Conservation (phyloP, 2,888 invertebrate genomes). For the Himalopsyche kuldschensis region DNA sequence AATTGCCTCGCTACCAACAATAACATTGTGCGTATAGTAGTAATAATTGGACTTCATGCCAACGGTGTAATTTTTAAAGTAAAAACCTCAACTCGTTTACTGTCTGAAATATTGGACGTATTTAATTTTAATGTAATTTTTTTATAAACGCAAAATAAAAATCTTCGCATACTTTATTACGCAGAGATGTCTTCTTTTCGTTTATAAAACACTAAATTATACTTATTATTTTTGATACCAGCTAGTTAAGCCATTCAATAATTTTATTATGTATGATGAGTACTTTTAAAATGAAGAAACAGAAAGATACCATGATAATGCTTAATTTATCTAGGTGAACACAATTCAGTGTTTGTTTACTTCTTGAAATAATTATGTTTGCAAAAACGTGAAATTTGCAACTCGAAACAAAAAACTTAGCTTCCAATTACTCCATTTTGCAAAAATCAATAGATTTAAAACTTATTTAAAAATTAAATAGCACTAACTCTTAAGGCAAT, state of each 20-base stretch:
- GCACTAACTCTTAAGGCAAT: too few relatives aligned
- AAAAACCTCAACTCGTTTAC: neutral
- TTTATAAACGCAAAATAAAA: neutral
- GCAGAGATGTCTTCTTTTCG: neutral
- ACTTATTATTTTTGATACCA: neutral
- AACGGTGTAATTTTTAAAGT: neutral
- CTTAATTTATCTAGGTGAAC: too few relatives aligned
- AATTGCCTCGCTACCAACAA: slow-evolving; percentile 6
- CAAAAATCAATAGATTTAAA: too few relatives aligned
- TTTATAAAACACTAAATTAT: neutral
- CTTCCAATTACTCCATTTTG: too few relatives aligned
- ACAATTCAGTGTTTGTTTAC: too few relatives aligned
- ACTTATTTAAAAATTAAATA: too few relatives aligned
- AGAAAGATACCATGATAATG: too few relatives aligned
- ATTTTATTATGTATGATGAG: neutral
- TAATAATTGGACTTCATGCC: neutral
- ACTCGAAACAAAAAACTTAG: too few relatives aligned
- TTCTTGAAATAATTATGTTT: too few relatives aligned
- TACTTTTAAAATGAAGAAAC: neutral
- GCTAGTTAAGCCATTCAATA: neutral
- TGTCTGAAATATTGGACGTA: neutral
- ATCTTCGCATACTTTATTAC: neutral
- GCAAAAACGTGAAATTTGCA: too few relatives aligned
- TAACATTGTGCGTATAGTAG: slow-evolving; percentile 1
- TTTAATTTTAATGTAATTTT: neutral